Evolutionary conservation across 2,888 invertebrate genomes (phyloP).

Genomic region (Danaus chrysippus): DNA sequence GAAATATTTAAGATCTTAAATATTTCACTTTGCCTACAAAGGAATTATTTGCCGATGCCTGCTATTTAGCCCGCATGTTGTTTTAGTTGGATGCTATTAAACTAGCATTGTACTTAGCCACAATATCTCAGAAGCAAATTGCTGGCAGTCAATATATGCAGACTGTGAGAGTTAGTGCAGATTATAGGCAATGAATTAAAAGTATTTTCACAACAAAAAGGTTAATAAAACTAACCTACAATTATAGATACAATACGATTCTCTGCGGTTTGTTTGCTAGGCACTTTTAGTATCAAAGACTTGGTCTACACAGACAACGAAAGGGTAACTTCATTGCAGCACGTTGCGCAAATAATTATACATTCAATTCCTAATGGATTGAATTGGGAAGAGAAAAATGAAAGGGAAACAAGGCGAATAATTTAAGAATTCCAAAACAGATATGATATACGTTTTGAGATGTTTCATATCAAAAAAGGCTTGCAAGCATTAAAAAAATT

Average conservation of each 20-base stretch:
- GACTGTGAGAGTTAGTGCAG: slow-evolving; percentile 29
- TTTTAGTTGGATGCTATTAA: slow-evolving; percentile 25
- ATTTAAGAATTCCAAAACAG: too few relatives aligned
- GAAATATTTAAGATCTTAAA: slow-evolving; percentile 17
- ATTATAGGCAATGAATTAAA: slow-evolving; percentile 33
- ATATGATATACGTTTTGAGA: too few relatives aligned
- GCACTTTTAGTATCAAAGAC: too few relatives aligned
- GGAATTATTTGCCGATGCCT: slow-evolving; percentile 19
- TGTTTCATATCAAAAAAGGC: too few relatives aligned
- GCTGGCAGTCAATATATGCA: slow-evolving; percentile 23
- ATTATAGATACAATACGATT: slow-evolving; percentile 15
- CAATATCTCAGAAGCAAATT: slow-evolving; percentile 29
- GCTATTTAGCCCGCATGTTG: slow-evolving; percentile 20
- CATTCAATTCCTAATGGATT: too few relatives aligned
- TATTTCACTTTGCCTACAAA: slow-evolving; percentile 12
- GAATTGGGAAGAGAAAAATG: too few relatives aligned
- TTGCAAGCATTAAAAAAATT: too few relatives aligned
- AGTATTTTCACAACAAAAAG: slow-evolving; percentile 30
- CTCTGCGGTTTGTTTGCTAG: slow-evolving; percentile 9
- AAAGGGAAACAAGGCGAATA: too few relatives aligned
- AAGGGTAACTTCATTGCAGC: too few relatives aligned
- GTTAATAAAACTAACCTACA: slow-evolving; percentile 8
- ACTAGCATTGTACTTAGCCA: slow-evolving; percentile 24
- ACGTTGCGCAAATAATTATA: too few relatives aligned
- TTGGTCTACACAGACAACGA: too few relatives aligned